Conservation (phyloP, 2,113 vertebrate species). For the Aspidoscelis tigris region DNA sequence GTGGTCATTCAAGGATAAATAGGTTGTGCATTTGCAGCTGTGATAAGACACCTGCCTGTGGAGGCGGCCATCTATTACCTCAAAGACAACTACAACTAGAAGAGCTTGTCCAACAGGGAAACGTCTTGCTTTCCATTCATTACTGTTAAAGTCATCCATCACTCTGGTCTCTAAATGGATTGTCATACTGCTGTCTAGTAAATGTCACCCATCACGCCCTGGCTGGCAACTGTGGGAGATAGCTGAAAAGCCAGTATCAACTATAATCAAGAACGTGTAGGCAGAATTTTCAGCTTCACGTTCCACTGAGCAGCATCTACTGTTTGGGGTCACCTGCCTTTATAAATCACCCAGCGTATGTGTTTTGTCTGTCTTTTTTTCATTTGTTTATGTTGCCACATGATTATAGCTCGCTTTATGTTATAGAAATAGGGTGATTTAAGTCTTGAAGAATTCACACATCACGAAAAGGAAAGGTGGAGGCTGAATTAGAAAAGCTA, state of each 20-base stretch:
- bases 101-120: background rate
- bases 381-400: background rate
- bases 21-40: background rate
- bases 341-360: conserved; percentile 7
- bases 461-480: background rate
- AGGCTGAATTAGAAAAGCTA: too few species aligned
- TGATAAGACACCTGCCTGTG: background rate
- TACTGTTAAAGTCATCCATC: conserved; percentile 18
- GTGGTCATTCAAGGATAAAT: background rate
- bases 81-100: background rate
- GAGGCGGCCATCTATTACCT: conserved; percentile 5
- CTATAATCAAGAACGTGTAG: conserved; percentile 13
- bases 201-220: conserved; percentile 15
- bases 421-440: background rate
- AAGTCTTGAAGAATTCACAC: background rate
- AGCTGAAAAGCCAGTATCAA: background rate
- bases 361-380: background rate
- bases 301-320: background rate
- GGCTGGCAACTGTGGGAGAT: background rate
- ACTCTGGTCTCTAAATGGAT: background rate
- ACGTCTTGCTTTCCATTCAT: conserved; percentile 11
- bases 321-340: background rate
- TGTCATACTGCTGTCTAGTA: conserved; percentile 23
- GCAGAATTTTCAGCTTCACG: conserved; percentile 17
- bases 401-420: background rate